Evolutionary conservation across 2,888 invertebrate genomes (phyloP).

Genomic region (Stegophylla sp.): DNA sequence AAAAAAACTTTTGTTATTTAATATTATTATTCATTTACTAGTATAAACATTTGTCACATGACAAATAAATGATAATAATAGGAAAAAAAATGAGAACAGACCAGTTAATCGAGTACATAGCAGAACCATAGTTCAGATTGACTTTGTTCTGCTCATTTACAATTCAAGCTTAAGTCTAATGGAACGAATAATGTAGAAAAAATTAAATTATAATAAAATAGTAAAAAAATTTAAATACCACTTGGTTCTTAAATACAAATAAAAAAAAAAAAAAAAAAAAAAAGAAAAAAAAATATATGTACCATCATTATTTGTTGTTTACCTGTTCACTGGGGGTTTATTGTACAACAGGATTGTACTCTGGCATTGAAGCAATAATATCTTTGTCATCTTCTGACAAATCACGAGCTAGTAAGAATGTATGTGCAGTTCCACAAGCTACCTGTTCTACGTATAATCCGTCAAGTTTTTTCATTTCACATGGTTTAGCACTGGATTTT

Average conservation of each 20-base stretch:
- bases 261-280: slow-evolving; percentile 26
- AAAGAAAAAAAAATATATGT: slow-evolving; percentile 17
- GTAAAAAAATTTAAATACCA: slow-evolving; percentile 57
- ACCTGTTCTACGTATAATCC: slow-evolving; percentile 69
- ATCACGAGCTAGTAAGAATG: slow-evolving; percentile 74
- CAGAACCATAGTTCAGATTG: slow-evolving; percentile 49
- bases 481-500: slow-evolving; percentile 85
- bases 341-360: slow-evolving; percentile 63
- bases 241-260: slow-evolving; percentile 52
- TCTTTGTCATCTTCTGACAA: slow-evolving; percentile 73
- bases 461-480: slow-evolving; percentile 75
- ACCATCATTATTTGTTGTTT: slow-evolving; percentile 37
- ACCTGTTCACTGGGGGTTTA: slow-evolving; percentile 3
- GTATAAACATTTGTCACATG: slow-evolving; percentile 37
- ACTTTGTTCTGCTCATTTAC: slow-evolving; percentile 43
- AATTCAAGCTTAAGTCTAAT: slow-evolving; percentile 57
- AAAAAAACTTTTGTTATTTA: slow-evolving; percentile 46
- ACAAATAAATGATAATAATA: slow-evolving; percentile 49
- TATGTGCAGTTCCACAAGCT: slow-evolving; percentile 85
- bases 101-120: slow-evolving; percentile 44
- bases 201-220: slow-evolving; percentile 43
- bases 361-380: slow-evolving; percentile 70
- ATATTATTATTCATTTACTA: slow-evolving; percentile 54
- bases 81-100: slow-evolving; percentile 53
- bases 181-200: slow-evolving; percentile 55